These are phyloP conservation scores for Sebastes reedi DNA, from an alignment of 2,797 vertebrate species.

Conservation along the genomic window DNA sequence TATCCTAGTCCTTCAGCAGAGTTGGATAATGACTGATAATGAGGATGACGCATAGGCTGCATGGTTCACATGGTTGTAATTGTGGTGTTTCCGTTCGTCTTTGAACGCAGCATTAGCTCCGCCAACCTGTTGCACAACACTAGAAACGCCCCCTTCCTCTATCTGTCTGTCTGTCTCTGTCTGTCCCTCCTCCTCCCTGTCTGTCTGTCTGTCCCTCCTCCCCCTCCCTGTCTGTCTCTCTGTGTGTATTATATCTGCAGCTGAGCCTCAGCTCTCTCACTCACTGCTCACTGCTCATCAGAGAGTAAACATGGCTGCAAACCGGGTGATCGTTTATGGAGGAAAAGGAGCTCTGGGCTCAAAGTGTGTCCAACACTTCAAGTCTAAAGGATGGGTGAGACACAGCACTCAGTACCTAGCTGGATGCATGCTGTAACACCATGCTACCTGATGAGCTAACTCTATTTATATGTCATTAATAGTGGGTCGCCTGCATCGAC, in stretches of 20 bases:
- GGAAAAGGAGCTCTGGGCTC: conserved; percentile 91
- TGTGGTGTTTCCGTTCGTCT: neutral
- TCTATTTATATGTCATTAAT: neutral
- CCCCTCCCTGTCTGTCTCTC: neutral
- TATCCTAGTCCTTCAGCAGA: too few species aligned
- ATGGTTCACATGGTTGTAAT: neutral
- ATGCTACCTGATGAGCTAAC: neutral
- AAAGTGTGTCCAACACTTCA: conserved; percentile 88
- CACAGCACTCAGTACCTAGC: accelerated
- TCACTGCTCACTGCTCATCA: neutral
- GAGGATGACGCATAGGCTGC: neutral
- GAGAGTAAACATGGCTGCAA: conserved; percentile 65
- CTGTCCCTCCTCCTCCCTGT: neutral
- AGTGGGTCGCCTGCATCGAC: conserved; percentile 96
- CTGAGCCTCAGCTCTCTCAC: neutral
- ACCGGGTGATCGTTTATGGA: conserved; percentile 90
- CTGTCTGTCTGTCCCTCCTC: neutral
- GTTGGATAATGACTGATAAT: too few species aligned
- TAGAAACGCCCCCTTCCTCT: conserved; percentile 18
- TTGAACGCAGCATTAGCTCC: conserved; percentile 47
- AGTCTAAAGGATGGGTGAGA: conserved; percentile 89
- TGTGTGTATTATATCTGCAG: neutral
- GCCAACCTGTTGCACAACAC: conserved; percentile 48
- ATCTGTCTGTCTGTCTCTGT: too few species aligned
- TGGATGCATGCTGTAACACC: conserved; percentile 2